These are phyloP conservation scores for Samia ricini DNA, from an alignment of 1,140 invertebrate genomes.

Conservation along the genomic window DNA sequence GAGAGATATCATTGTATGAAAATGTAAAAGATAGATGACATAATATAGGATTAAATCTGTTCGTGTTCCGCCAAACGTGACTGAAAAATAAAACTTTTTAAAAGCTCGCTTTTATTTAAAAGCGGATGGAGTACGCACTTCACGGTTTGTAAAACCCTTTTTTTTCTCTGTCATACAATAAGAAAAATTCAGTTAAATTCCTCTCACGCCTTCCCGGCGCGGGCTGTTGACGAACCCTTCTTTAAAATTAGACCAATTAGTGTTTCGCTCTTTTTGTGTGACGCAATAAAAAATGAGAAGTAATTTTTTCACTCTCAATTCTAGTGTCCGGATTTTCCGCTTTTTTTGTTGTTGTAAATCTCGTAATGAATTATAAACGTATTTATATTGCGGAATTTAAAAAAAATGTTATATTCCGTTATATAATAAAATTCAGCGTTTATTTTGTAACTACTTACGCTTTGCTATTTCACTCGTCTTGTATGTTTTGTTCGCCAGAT, in stretches of 20 bases:
- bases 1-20: background rate
- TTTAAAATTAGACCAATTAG: constrained; percentile 19
- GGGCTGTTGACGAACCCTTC: constrained; percentile 9
- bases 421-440: no score
- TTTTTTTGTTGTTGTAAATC: background rate
- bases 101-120: constrained; percentile 11
- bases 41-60: background rate
- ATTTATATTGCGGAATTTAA: background rate
- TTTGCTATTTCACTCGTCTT: no score
- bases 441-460: no score
- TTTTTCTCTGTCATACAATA: constrained; percentile 7
- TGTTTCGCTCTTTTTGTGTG: constrained; percentile 7
- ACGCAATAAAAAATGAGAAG: background rate
- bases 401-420: background rate
- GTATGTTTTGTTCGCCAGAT: no score
- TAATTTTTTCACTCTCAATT: background rate
- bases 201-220: constrained; percentile 11
- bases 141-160: constrained; percentile 1
- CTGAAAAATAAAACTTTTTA: constrained; percentile 10
- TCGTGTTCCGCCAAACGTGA: constrained; percentile 5
- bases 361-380: background rate
- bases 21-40: background rate
- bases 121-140: constrained; percentile 7
- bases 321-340: background rate
- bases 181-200: constrained; percentile 20